phyloP scores from a whole-genome alignment of 2,113 vertebrate genomes.

The Mormyrus iriodes region DNA sequence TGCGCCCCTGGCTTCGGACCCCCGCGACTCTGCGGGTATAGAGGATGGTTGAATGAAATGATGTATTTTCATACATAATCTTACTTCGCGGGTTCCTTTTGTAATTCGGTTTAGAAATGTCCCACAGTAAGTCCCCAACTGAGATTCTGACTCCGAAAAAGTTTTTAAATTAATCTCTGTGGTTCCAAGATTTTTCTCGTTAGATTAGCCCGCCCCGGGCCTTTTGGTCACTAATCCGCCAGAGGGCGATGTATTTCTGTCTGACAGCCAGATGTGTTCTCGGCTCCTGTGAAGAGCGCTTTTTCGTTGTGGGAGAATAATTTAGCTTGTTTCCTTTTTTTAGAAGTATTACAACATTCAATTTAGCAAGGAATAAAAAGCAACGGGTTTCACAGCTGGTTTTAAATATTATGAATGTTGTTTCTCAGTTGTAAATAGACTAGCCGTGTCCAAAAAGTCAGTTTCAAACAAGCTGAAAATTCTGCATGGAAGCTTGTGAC shows the following conservation, averaged over 20 bases:
- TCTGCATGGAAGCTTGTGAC: neutral
- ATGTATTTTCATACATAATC: neutral
- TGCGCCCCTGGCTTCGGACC: neutral
- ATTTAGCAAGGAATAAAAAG: neutral
- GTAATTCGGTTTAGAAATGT: neutral
- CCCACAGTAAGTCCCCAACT: neutral
- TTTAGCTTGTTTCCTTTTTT: neutral
- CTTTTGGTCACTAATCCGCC: neutral
- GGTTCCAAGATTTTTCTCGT: neutral
- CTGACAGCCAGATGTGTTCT: neutral
- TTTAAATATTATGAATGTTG: neutral
- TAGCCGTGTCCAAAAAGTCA: neutral
- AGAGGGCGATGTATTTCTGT: neutral
- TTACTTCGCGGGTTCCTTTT: neutral
- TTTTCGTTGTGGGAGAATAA: neutral
- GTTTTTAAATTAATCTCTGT: neutral
- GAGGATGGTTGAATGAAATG: neutral
- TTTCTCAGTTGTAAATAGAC: neutral
- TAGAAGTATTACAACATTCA: neutral
- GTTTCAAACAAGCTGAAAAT: neutral
- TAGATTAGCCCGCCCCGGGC: neutral
- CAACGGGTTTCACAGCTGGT: neutral
- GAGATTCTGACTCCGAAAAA: neutral
- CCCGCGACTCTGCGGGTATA: neutral
- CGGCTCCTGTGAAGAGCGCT: neutral